Conservation (phyloP, 2,113 vertebrate species). For the Cepphus grylle region DNA sequence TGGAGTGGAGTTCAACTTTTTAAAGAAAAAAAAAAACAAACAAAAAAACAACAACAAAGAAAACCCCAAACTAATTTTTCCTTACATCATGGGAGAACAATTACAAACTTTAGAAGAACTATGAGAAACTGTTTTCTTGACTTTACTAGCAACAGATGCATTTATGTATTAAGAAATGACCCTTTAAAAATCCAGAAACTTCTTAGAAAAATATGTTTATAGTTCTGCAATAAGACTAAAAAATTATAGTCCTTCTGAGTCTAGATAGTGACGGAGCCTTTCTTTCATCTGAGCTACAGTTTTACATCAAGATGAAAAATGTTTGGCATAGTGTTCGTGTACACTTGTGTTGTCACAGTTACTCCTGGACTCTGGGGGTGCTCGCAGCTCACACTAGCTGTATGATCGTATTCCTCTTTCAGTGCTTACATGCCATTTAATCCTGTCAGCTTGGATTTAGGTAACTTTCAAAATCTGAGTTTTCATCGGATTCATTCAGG, state of each 20-base stretch:
- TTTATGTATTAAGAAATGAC: background rate
- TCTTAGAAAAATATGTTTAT: background rate
- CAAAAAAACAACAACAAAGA: background rate
- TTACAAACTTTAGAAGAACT: background rate
- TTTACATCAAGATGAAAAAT: background rate
- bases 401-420: background rate
- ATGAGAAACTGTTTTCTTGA: background rate
- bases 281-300: background rate
- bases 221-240: background rate
- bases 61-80: background rate
- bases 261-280: background rate
- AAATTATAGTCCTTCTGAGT: background rate
- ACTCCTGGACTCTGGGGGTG: background rate
- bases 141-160: background rate
- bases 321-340: background rate
- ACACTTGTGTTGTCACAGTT: background rate
- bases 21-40: no score
- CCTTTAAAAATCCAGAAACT: background rate
- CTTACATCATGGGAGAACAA: background rate
- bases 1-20: background rate
- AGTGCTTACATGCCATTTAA: background rate
- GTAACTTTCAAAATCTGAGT: slow-evolving; percentile 40
- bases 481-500: slow-evolving; percentile 59
- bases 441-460: slow-evolving; percentile 28
- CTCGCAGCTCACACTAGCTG: background rate